Evolutionary conservation across 2,113 vertebrate species (phyloP).

Genomic region (Electrona antarctica): DNA sequence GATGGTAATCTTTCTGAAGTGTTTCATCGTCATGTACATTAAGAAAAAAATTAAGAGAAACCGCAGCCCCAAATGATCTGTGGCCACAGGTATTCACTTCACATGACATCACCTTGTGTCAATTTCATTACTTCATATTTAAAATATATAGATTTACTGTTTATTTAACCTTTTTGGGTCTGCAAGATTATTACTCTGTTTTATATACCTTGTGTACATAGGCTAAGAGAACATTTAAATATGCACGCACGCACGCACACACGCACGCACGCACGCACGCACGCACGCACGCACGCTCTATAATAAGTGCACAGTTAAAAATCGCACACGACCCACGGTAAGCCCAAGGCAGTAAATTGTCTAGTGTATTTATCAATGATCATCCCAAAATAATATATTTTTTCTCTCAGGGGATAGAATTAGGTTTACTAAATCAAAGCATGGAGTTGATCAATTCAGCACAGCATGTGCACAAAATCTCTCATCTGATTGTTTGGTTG

Average conservation of each 20-base stretch:
- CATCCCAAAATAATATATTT: no score
- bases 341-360: no score
- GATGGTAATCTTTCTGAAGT: conserved; percentile 72
- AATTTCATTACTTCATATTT: conserved; percentile 31
- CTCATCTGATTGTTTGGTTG: background rate
- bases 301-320: no score
- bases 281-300: no score
- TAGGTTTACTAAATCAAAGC: no score
- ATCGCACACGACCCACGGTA: no score
- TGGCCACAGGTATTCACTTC: conserved; percentile 70
- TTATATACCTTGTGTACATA: no score
- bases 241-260: background rate
- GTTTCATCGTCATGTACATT: conserved; percentile 64
- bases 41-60: conserved; percentile 47
- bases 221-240: background rate
- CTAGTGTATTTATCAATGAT: no score
- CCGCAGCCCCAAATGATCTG: conserved; percentile 52
- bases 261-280: background rate
- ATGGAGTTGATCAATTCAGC: no score
- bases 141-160: conserved; percentile 2
- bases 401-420: no score
- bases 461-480: background rate
- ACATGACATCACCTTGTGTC: conserved; percentile 63
- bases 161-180: background rate
- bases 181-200: no score